Evolutionary conservation across 2,888 invertebrate species (phyloP).

Genomic region (Sylvicola cinctus): DNA sequence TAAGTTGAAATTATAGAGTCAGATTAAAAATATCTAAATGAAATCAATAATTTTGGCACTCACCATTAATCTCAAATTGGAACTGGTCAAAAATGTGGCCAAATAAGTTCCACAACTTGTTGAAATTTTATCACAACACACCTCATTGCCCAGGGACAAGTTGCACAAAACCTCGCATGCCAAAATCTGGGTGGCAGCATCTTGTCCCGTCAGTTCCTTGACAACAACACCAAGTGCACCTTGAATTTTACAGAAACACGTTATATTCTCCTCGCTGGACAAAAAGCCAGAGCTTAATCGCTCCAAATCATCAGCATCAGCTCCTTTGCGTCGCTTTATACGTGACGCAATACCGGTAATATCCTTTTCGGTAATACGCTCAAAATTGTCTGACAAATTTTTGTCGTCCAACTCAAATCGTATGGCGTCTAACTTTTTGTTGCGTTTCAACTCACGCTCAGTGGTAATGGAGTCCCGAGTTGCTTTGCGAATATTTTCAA

Average conservation of each 20-base stretch:
- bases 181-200: constrained; percentile 15
- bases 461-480: too few relatives aligned
- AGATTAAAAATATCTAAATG: too few relatives aligned
- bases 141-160: constrained; percentile 17
- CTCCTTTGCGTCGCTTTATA: constrained; percentile 21
- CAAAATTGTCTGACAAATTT: too few relatives aligned
- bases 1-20: too few relatives aligned
- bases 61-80: constrained; percentile 13
- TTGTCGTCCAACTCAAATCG: too few relatives aligned
- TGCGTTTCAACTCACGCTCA: too few relatives aligned
- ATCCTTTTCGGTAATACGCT: constrained; percentile 16
- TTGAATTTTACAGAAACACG: constrained; percentile 15
- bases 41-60: too few relatives aligned
- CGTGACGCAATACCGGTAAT: constrained; percentile 16
- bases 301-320: constrained; percentile 18
- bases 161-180: constrained; percentile 22
- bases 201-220: constrained; percentile 19
- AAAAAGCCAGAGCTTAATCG: constrained; percentile 20
- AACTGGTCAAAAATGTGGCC: constrained; percentile 16
- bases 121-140: constrained; percentile 19
- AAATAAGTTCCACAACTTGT: constrained; percentile 18
- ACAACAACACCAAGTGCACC: constrained; percentile 20
- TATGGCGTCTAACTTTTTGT: too few relatives aligned
- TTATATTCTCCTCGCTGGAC: constrained; percentile 17
- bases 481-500: too few relatives aligned